A percentile compares a stretch with the other conserved stretches of the same genome.
Conservation (phyloP, 2,113 vertebrate species). For the Tachysurus vachellii region DNA sequence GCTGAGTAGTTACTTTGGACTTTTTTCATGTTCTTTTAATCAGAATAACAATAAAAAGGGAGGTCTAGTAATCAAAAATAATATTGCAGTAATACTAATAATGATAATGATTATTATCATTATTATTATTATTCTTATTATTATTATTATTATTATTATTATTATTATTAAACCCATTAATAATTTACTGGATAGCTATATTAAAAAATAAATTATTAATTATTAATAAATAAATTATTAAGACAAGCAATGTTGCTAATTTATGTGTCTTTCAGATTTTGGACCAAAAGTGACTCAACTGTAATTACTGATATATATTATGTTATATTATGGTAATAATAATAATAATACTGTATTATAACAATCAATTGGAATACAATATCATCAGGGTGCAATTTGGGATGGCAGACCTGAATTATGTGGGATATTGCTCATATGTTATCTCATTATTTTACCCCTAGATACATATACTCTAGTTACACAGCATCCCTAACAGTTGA, state of each 20-base stretch:
- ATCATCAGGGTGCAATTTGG: background rate
- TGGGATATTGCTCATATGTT: background rate
- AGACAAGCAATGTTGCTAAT: background rate
- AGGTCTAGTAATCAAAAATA: background rate
- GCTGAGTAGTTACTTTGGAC: background rate
- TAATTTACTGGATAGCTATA: background rate
- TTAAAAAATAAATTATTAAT: background rate
- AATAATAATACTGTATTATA: background rate
- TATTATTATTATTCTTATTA: too few relatives aligned
- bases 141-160: too few relatives aligned
- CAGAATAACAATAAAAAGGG: background rate
- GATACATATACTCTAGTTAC: background rate
- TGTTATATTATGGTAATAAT: background rate
- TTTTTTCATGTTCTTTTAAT: background rate
- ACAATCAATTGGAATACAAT: too few relatives aligned
- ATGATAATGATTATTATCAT: too few relatives aligned
- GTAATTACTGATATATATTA: background rate
- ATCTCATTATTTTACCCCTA: background rate
- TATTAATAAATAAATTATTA: background rate
- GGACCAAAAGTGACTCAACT: background rate
- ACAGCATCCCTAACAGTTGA: background rate
- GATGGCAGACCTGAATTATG: background rate
- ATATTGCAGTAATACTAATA: too few relatives aligned
- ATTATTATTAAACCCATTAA: background rate
- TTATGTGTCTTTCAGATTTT: background rate